These are phyloP conservation scores for Odontothrips loti DNA, from an alignment of 2,888 invertebrate species.

Conservation along the genomic window DNA sequence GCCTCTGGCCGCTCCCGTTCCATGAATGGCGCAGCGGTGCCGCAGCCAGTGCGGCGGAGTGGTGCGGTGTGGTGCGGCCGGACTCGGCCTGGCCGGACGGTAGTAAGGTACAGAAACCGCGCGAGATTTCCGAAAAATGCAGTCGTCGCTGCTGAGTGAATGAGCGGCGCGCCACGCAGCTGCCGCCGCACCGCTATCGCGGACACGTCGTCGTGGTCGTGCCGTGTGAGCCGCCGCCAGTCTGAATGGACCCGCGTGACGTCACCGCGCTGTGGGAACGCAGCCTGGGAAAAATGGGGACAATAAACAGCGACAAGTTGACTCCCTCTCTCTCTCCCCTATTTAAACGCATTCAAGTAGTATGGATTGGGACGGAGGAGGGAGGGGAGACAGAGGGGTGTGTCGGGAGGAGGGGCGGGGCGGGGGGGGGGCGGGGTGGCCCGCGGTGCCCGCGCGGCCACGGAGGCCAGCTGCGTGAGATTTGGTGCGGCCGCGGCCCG, in stretches of 20 bases:
- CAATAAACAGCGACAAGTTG: conserved; percentile 23
- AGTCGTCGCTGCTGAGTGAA: not conserved
- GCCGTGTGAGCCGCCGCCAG: not conserved
- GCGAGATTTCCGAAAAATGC: conserved; percentile 13
- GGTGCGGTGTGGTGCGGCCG: no score
- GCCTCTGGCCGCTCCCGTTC: not conserved
- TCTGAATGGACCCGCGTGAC: not conserved
- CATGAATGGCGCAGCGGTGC: conserved; percentile 9
- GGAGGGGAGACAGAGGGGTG: not conserved
- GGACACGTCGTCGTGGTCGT: not conserved
- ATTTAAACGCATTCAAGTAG: conserved; percentile 26
- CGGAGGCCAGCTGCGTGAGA: not conserved
- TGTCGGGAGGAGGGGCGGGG: not conserved
- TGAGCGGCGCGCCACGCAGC: not conserved
- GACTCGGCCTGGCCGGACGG: no score
- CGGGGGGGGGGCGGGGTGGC: not conserved
- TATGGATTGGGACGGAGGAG: not conserved
- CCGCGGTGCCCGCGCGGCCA: not conserved
- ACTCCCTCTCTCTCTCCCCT: conserved; percentile 6
- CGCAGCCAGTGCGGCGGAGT: not conserved
- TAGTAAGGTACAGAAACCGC: not conserved
- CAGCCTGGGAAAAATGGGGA: conserved; percentile 3
- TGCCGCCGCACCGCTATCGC: not conserved
- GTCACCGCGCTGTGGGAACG: not conserved
- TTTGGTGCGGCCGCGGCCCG: not conserved